A percentile compares a stretch with the other conserved stretches of the same genome.
Evolutionary conservation across 2,797 vertebrate species (phyloP).

Genomic region (Sebastes cheni): DNA sequence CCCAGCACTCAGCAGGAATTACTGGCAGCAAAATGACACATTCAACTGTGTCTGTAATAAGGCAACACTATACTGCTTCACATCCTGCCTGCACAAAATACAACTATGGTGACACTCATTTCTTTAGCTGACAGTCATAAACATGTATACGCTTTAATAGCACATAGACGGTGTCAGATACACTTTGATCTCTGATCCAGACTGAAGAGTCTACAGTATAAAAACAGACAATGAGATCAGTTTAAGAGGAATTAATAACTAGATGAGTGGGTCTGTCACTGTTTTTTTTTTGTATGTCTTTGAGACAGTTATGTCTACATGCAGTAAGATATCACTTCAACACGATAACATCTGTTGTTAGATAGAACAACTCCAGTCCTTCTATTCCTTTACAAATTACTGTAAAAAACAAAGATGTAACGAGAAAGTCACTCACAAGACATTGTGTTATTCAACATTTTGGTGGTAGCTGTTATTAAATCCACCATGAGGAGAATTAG

Average conservation of each 20-base stretch:
- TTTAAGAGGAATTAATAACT: not conserved
- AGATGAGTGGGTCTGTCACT: not conserved
- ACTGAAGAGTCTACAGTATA: not conserved
- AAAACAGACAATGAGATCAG: constrained; percentile 1
- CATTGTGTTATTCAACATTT: not conserved
- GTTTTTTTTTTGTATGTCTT: not conserved
- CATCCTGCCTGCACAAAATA: constrained; percentile 17
- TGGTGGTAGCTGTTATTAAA: no score
- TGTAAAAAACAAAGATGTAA: not conserved
- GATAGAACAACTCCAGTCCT: not conserved
- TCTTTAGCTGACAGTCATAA: not conserved
- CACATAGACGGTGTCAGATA: not conserved
- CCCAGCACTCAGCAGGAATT: constrained; percentile 57
- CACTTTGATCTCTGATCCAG: not conserved
- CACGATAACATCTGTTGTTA: not conserved
- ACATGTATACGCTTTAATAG: not conserved
- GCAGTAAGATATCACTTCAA: not conserved
- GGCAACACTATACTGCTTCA: constrained; percentile 10
- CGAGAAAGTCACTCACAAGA: not conserved
- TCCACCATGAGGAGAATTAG: no score
- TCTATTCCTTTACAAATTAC: no score
- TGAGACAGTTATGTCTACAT: not conserved
- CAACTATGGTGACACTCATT: constrained; percentile 6
- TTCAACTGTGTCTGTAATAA: constrained; percentile 37
- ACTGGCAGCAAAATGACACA: constrained; percentile 52